Base-by-base conservation (phyloP, 2,797 vertebrate species). In the Alca torda region DNA sequence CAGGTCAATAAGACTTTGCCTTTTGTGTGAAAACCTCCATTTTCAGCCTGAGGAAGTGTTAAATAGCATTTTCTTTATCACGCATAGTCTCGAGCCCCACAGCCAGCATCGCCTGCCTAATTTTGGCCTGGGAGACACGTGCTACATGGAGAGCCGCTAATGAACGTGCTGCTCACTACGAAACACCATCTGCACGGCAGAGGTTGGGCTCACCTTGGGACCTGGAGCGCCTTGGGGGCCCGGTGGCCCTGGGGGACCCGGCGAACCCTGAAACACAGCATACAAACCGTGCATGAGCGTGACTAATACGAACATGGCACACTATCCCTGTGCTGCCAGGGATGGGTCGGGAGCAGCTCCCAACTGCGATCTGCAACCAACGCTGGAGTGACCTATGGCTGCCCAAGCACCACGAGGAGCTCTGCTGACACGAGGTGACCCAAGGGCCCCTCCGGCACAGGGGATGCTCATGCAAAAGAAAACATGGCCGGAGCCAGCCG, bases 171-270 rank as follows among this genome's bases (percentile, higher is more conserved):
- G 0, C 54, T 70, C 4, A 2, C 9, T 25, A 23, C 9, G 65
- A 59, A 68, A 48, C n/a, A 16, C 17, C 5, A 1, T 24, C 68
- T 69, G 43, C 46, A 3, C 2, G 28, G 78, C 43, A 78, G 53
- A 46, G 70, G 17, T 59, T 3, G 54, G 67, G 92, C 96, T 97
- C 85, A 99, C 99, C 98, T 99, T 99, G 97, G 97, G 95, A 94
- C 98, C 98, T 79, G 98, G 98, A 83, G 97, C 97, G 6, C 99
- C 99, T 51, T 97, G 96, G 61, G 97, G 97, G 3, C 99, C 99
- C 0, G 98, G 98, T 18, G 98, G 98, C 63, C 99, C 99, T 53
- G 98, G 99, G 61, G 98, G 99, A 69, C 99, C 99, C 6, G 99
- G 98, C 23, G 98, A 98, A 68, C 99, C 99, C 98, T 99, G 95